Percentiles rank a stretch among this genome's conserved stretches.
Conservation (phyloP, 1,140 invertebrate genomes). For the Drosophila sulfurigaster region DNA sequence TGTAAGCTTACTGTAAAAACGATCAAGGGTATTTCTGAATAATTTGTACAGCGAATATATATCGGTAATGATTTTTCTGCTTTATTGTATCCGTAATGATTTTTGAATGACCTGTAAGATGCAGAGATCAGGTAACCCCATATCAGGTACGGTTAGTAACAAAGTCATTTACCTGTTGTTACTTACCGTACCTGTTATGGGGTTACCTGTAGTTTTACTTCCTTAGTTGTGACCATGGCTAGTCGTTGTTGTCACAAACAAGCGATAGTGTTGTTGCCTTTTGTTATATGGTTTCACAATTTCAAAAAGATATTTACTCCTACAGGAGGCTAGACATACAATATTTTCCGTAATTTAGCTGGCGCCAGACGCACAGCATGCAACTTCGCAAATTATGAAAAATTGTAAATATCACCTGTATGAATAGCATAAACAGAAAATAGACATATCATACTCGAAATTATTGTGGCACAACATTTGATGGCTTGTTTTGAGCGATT, state of each 20-base stretch:
- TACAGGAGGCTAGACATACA: slow-evolving; percentile 60
- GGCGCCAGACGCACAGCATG: slow-evolving; percentile 78
- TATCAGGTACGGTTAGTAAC: background rate
- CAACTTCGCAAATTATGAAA: slow-evolving; percentile 18
- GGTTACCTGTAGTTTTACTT: slow-evolving; percentile 39
- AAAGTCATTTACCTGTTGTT: slow-evolving; percentile 14
- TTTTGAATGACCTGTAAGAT: background rate
- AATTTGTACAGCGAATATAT: background rate
- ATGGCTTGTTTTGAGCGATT: too few species aligned
- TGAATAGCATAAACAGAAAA: too few species aligned
- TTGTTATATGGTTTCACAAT: slow-evolving; percentile 50
- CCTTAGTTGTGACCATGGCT: slow-evolving; percentile 44
- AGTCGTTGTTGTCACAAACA: slow-evolving; percentile 61
- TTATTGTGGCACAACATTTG: slow-evolving; percentile 23
- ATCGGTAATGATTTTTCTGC: background rate
- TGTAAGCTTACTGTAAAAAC: background rate
- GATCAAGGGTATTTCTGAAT: background rate
- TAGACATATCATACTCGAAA: background rate
- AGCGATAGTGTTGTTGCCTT: slow-evolving; percentile 48
- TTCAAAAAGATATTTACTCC: slow-evolving; percentile 34
- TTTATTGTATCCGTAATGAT: background rate
- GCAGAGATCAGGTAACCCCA: background rate
- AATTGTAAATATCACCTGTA: too few species aligned
- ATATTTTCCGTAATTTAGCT: slow-evolving; percentile 68
- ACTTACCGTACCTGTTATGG: slow-evolving; percentile 50